phyloP scores from a whole-genome alignment of 2,113 vertebrate genomes.

The Cranoglanis bouderius region DNA sequence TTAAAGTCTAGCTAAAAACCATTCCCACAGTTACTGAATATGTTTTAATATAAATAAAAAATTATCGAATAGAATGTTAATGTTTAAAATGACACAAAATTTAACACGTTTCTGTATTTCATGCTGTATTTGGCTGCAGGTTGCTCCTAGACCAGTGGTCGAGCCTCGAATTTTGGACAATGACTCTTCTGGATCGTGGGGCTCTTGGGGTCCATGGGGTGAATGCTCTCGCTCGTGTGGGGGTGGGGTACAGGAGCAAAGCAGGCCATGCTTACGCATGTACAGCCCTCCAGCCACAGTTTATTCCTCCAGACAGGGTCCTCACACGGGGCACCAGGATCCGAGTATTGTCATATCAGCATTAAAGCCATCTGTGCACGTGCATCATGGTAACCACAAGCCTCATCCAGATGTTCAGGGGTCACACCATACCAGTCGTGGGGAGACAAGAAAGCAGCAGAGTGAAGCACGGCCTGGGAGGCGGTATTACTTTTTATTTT shows the following conservation, averaged over 20 bases:
- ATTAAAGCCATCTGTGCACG: slow-evolving; percentile 78
- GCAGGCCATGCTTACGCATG: slow-evolving; percentile 81
- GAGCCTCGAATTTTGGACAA: slow-evolving; percentile 62
- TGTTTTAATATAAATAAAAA: not conserved
- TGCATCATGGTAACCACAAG: slow-evolving; percentile 66
- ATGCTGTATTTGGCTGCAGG: slow-evolving; percentile 64
- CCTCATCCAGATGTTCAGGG: slow-evolving; percentile 47
- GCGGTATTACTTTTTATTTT: slow-evolving; percentile 70
- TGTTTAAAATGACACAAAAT: not conserved
- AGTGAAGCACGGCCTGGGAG: slow-evolving; percentile 57
- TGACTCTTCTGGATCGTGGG: slow-evolving; percentile 79
- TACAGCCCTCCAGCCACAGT: slow-evolving; percentile 60
- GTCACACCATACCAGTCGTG: slow-evolving; percentile 39
- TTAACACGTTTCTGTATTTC: not conserved
- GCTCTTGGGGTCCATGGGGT: slow-evolving; percentile 88
- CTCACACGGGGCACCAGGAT: slow-evolving; percentile 51
- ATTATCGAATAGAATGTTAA: not conserved
- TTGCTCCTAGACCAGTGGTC: slow-evolving; percentile 79
- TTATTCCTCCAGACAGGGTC: slow-evolving; percentile 59
- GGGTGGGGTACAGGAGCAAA: slow-evolving; percentile 86
- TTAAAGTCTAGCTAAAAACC: not conserved
- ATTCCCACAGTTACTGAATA: not conserved
- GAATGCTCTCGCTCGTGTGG: slow-evolving; percentile 88
- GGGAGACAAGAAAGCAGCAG: slow-evolving; percentile 35
- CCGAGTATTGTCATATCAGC: slow-evolving; percentile 78